Evolutionary conservation across 2,797 vertebrate genomes (phyloP).

Genomic region (Schizopygopsis malacanthus): DNA sequence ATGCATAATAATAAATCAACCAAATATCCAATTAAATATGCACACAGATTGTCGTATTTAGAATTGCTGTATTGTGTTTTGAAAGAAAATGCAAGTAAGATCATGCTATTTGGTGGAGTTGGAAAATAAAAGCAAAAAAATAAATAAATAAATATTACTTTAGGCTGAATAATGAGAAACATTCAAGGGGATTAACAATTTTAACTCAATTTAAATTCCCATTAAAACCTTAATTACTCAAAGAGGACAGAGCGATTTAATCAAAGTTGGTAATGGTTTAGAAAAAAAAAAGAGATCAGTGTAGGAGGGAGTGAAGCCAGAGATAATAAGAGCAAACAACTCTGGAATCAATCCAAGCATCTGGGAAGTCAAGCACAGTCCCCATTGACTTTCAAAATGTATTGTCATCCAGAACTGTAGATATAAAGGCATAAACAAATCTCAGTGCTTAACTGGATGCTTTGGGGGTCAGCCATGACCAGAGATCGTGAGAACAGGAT

Average conservation of each 20-base stretch:
- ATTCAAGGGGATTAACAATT: constrained; percentile 60
- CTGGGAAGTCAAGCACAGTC: constrained; percentile 15
- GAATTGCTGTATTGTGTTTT: not conserved
- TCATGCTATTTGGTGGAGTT: not conserved
- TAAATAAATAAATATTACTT: constrained; percentile 56
- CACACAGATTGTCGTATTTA: not conserved
- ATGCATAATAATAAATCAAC: constrained; percentile 15
- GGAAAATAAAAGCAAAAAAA: not conserved
- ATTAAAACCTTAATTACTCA: constrained; percentile 72
- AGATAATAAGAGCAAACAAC: not conserved
- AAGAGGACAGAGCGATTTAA: constrained; percentile 67
- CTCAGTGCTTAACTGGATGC: not conserved
- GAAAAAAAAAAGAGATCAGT: constrained; percentile 17
- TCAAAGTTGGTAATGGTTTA: constrained; percentile 55
- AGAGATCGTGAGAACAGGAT: constrained; percentile 34
- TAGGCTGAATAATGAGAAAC: constrained; percentile 60
- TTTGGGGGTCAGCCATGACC: not conserved
- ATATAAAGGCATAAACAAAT: not conserved
- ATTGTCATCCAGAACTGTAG: not conserved
- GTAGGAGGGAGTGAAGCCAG: not conserved
- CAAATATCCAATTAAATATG: not conserved
- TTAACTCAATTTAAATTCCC: constrained; percentile 69
- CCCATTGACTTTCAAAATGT: constrained; percentile 1
- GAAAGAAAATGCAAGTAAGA: constrained; percentile 13
- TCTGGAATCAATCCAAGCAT: constrained; percentile 23